Percentiles rank a stretch among this genome's conserved stretches.
Conservation (phyloP, 2,113 vertebrate species). For the Polypterus bichir region DNA sequence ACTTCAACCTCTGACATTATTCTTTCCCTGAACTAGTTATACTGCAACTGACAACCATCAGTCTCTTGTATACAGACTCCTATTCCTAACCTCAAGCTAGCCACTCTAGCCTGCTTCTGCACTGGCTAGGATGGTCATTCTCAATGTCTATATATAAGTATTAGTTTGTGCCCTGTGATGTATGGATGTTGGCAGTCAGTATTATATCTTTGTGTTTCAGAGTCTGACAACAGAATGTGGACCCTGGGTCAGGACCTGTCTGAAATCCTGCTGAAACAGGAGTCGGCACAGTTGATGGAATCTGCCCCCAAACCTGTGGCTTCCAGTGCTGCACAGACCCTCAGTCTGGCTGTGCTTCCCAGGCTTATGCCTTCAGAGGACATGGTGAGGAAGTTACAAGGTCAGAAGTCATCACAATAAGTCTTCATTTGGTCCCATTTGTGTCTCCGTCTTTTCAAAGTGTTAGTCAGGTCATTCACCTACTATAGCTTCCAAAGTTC, state of each 20-base stretch:
- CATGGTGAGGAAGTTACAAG: conserved; percentile 37
- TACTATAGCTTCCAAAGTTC: neutral
- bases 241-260: conserved; percentile 84
- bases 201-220: conserved; percentile 36
- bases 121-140: too few species aligned
- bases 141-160: too few species aligned
- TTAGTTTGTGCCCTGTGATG: too few species aligned
- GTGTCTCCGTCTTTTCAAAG: neutral
- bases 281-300: conserved; percentile 65
- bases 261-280: conserved; percentile 89
- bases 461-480: neutral
- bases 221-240: conserved; percentile 73
- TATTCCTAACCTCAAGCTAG: too few species aligned
- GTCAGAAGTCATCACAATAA: conserved; percentile 12
- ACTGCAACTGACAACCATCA: too few species aligned
- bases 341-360: conserved; percentile 65
- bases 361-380: conserved; percentile 62
- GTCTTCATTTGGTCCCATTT: neutral
- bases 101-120: too few species aligned
- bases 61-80: too few species aligned
- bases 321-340: conserved; percentile 32
- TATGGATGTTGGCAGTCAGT: too few species aligned
- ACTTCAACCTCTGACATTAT: too few species aligned
- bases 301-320: conserved; percentile 43
- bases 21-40: too few species aligned